phyloP scores from a whole-genome alignment of 2,113 vertebrate genomes.

The Callipepla californica region DNA sequence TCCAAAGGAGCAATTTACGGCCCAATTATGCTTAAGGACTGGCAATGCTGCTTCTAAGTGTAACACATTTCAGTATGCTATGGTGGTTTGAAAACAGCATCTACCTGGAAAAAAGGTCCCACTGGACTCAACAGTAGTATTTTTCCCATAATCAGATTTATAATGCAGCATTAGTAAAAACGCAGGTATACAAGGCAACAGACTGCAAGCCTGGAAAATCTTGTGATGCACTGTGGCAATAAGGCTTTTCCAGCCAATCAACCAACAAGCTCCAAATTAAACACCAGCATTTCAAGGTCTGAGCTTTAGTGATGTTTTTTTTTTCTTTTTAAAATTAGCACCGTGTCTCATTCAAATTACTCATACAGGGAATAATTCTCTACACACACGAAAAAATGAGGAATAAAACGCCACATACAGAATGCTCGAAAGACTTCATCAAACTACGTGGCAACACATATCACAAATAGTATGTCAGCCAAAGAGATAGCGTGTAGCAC shows the following conservation, averaged over 20 bases:
- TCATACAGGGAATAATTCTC: not conserved
- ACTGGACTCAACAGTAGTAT: not conserved
- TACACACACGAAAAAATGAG: not conserved
- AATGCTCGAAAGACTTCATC: constrained; percentile 7
- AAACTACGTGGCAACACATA: not conserved
- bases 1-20: constrained; percentile 50
- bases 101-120: constrained; percentile 1
- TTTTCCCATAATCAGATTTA: constrained; percentile 24
- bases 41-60: not conserved
- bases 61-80: not conserved
- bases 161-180: constrained; percentile 15
- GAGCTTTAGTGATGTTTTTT: not conserved
- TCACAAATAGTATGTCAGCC: not conserved
- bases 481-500: not conserved
- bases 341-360: not conserved
- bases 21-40: constrained; percentile 26
- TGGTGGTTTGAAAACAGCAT: constrained; percentile 12
- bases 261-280: constrained; percentile 11
- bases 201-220: not conserved
- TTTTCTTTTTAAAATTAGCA: not conserved
- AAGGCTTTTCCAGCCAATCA: not conserved
- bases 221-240: not conserved
- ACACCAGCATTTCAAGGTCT: not conserved
- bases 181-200: not conserved
- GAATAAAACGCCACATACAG: not conserved